Percentiles rank a stretch among this genome's conserved stretches.
These are phyloP conservation scores for Coenonympha glycerion DNA, from an alignment of 2,888 invertebrate species.

Conservation along the genomic window DNA sequence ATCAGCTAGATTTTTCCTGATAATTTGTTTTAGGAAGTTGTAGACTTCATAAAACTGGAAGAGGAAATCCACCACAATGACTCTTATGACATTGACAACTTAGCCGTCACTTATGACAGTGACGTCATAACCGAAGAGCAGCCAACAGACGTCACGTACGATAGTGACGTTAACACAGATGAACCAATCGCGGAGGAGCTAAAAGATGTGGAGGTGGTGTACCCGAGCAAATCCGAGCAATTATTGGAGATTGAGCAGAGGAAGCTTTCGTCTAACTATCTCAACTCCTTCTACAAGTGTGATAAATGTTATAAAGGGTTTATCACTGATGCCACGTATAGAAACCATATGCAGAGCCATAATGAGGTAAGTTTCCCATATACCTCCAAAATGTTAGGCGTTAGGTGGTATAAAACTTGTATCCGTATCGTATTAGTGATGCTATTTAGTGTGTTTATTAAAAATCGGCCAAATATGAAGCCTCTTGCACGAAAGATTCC, in stretches of 20 bases:
- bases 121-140: constrained; percentile 7
- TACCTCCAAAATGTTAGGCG: too few relatives aligned
- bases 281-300: constrained; percentile 54
- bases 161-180: constrained; percentile 12
- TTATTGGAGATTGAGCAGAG: constrained; percentile 43
- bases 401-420: too few relatives aligned
- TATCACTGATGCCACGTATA: constrained; percentile 45
- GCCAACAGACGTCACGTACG: constrained; percentile 13
- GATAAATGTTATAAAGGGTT: constrained; percentile 58
- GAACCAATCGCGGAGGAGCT: constrained; percentile 21
- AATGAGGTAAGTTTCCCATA: constrained; percentile 50
- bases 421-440: too few relatives aligned
- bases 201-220: constrained; percentile 38
- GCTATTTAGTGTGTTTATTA: too few relatives aligned
- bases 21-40: constrained; percentile 1
- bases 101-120: constrained; percentile 1
- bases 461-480: too few relatives aligned
- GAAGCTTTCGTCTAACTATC: constrained; percentile 46
- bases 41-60: constrained; percentile 23
- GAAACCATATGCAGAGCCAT: constrained; percentile 57
- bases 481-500: too few relatives aligned
- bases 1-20: background rate
- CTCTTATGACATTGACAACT: too few relatives aligned
- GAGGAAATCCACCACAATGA: constrained; percentile 15
- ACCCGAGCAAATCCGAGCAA: constrained; percentile 49